These are phyloP conservation scores for Coremacera marginata DNA, from an alignment of 2,888 invertebrate species.

Conservation along the genomic window DNA sequence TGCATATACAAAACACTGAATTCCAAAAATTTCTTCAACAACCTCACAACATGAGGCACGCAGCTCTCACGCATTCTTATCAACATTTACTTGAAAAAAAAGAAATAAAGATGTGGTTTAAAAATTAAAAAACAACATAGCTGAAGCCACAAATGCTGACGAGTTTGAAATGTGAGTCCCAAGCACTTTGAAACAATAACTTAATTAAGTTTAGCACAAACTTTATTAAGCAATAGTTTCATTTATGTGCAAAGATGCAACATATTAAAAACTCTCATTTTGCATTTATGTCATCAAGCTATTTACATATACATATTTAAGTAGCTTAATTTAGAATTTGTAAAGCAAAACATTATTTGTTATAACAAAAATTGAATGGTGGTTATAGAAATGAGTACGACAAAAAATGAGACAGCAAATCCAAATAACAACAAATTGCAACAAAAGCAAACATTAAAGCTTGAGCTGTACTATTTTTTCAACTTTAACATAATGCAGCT, in stretches of 20 bases:
- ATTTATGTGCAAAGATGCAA: not conserved
- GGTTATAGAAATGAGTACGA: too few relatives aligned
- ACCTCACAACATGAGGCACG: constrained; percentile 22
- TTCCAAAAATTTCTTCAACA: constrained; percentile 14
- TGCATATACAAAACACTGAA: constrained; percentile 13
- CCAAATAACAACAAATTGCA: too few relatives aligned
- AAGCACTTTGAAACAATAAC: too few relatives aligned
- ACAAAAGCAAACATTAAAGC: too few relatives aligned
- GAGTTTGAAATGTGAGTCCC: not conserved
- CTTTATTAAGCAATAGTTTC: not conserved
- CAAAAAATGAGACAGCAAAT: too few relatives aligned
- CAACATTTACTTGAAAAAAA: not conserved
- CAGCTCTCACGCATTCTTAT: not conserved
- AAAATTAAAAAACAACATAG: not conserved
- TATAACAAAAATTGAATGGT: too few relatives aligned
- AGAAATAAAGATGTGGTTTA: constrained; percentile 1
- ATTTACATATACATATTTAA: not conserved
- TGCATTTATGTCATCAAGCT: not conserved
- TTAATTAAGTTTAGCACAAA: too few relatives aligned
- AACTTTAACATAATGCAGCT: too few relatives aligned
- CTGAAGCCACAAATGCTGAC: not conserved
- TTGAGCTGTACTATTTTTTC: too few relatives aligned
- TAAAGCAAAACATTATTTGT: not conserved
- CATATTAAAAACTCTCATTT: not conserved
- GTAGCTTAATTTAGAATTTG: not conserved